These are phyloP conservation scores for Perizoma affinitatum DNA, from an alignment of 2,888 invertebrate genomes.

Conservation along the genomic window DNA sequence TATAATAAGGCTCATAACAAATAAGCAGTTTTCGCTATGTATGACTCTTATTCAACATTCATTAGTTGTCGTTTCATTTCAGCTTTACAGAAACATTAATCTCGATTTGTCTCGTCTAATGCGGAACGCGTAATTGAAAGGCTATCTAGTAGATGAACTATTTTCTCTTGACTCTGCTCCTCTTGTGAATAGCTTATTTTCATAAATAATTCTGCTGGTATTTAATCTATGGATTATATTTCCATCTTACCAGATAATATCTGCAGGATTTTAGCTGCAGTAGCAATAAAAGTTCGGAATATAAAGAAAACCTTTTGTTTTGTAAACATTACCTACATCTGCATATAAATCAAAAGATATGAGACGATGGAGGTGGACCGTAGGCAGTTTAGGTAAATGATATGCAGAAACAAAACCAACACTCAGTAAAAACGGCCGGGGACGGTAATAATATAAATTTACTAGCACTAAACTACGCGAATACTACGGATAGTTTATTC, in stretches of 20 bases:
- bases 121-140: conserved; percentile 30
- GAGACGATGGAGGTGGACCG: conserved; percentile 27
- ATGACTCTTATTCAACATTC: conserved; percentile 51
- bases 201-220: too few relatives aligned
- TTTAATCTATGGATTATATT: neutral
- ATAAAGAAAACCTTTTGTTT: conserved; percentile 16
- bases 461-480: conserved; percentile 40
- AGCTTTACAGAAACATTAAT: conserved; percentile 43
- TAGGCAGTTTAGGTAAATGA: conserved; percentile 34
- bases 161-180: neutral
- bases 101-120: conserved; percentile 37
- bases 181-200: too few relatives aligned
- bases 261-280: conserved; percentile 6
- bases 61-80: conserved; percentile 56
- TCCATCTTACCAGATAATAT: neutral
- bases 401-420: conserved; percentile 42
- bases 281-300: conserved; percentile 9
- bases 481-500: conserved; percentile 29
- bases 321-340: conserved; percentile 24
- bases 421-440: conserved; percentile 39
- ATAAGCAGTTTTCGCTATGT: conserved; percentile 18
- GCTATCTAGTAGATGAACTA: conserved; percentile 1
- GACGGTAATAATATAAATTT: conserved; percentile 42
- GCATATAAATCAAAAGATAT: conserved; percentile 30
- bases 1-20: conserved; percentile 19